Base-by-base conservation (phyloP, 2,888 invertebrate species). In the Biston betularia region DNA sequence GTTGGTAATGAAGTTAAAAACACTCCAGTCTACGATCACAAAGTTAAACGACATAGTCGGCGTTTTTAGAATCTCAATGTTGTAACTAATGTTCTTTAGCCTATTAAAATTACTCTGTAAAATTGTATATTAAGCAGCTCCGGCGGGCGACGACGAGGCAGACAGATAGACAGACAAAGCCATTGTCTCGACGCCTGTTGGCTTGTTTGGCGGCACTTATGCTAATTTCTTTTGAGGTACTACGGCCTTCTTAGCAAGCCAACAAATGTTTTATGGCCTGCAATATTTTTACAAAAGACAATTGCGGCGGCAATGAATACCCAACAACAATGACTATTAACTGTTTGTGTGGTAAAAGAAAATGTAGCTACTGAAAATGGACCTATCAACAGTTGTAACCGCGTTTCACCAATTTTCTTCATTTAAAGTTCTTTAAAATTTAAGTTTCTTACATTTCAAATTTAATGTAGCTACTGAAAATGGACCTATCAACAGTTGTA, bases 211-310 rank as follows among this genome's bases (percentile, higher is more conserved):
- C 88, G 86, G 88, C 84, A 86, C 86, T 89, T 92, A 92, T 92
- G 93, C 87, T 88, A 91, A 93, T 92, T 89, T 89, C 89, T 89
- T 89, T 91, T 87, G 86, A 91, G 84, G 84, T 80, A 82, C 83
- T 81, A 70, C 81, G 81, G 79, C 81, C 87, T 88, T 83, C 84
- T 84, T 87, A 83, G 79, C 81, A 75, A 83, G 81, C 75, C 76
- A 82, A 83, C 84, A 84, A 84, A 83, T 81, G 82, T 75, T 85
- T 88, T 87, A 88, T 86, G 86, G 82, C 85, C 79, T 80, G 83
- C 79, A 80, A 85, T 86, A 82, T 87, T 84, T 83, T 76, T 78
- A 78, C 75, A 75, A 79, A 78, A 78, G 78, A 77, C 78, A 79
- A 82, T 78, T 77, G 74, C 70, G 75, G 70, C 71, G 70, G 63